phyloP scores from a whole-genome alignment of 2,797 vertebrate species.

The Brachymystax lenok region DNA sequence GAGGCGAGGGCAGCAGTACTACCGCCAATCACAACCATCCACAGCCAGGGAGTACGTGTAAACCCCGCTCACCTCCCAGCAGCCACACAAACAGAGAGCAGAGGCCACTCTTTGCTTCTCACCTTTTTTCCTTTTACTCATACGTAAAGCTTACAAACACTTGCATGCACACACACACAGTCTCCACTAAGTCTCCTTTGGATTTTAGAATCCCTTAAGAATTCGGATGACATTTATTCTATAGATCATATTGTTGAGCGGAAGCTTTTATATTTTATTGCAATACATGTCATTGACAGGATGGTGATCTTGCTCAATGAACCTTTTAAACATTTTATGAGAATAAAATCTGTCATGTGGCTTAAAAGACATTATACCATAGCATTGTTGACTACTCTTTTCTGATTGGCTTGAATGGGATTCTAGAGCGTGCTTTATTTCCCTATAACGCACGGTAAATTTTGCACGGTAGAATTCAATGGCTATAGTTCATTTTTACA shows the following conservation, averaged over 20 bases:
- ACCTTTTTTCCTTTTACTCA: conserved; percentile 30
- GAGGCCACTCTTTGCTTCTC: conserved; percentile 63
- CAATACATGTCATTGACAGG: conserved; percentile 8
- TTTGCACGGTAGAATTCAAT: no score
- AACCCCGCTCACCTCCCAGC: conserved; percentile 59
- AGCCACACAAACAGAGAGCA: conserved; percentile 70
- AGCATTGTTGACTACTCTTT: no score
- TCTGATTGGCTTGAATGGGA: no score
- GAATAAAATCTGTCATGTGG: conserved; percentile 12
- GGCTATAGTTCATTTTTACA: no score
- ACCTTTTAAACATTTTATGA: conserved; percentile 16
- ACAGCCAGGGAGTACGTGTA: conserved; percentile 94
- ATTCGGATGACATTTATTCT: background rate
- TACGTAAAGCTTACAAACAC: background rate
- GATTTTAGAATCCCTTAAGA: background rate
- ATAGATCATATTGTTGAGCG: conserved; percentile 13
- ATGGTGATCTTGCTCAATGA: conserved; percentile 8
- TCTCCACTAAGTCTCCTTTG: background rate
- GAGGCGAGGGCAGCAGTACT: conserved; percentile 86
- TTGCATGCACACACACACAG: conserved; percentile 10
- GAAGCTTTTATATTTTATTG: conserved; percentile 1
- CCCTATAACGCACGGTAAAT: no score
- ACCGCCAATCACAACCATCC: conserved; percentile 88
- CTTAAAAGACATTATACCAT: background rate
- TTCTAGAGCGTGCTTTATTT: no score